phyloP scores from a whole-genome alignment of 2,797 vertebrate genomes.

The Intellagama lesueurii region DNA sequence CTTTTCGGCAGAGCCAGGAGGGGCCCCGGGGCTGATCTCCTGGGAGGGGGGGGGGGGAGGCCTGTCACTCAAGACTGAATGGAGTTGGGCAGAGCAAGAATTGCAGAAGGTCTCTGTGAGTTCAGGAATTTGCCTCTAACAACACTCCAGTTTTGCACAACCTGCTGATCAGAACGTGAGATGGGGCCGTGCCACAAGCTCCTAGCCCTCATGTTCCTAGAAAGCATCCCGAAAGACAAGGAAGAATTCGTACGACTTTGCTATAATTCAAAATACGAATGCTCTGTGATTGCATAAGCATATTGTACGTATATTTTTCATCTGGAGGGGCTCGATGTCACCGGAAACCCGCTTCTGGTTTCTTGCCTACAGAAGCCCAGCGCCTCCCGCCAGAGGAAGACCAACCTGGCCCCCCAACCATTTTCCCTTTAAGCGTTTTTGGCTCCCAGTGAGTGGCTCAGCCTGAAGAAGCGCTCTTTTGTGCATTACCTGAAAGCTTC shows the following conservation, averaged over 20 bases:
- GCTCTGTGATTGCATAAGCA: neutral
- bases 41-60: neutral
- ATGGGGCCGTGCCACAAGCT: too few relatives aligned
- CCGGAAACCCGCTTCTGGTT: neutral
- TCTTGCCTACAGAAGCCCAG: too few relatives aligned
- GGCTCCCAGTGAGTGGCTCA: neutral
- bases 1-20: neutral
- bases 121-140: neutral
- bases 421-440: neutral
- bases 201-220: neutral
- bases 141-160: neutral
- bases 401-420: neutral
- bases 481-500: neutral
- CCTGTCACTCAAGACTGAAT: slow-evolving; percentile 2
- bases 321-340: neutral
- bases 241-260: neutral
- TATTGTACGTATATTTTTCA: accelerated
- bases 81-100: neutral
- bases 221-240: neutral
- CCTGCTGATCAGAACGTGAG: too few relatives aligned
- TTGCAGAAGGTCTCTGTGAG: neutral
- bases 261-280: neutral
- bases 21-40: neutral
- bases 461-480: neutral
- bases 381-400: neutral